Base-by-base conservation (phyloP, 2,113 vertebrate species). In the Cyphomyrus discorhynchus region DNA sequence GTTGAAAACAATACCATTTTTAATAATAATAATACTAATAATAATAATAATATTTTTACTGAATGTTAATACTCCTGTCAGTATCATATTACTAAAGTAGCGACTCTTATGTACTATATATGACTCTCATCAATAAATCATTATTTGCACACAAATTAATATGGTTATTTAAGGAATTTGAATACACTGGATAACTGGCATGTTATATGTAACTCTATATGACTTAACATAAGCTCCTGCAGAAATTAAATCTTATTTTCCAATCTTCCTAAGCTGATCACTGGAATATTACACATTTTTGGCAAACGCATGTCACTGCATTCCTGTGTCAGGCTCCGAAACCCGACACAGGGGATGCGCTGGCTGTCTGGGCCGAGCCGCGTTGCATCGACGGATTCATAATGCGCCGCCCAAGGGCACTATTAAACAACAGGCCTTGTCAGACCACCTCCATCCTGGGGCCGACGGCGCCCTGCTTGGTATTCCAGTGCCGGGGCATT, bases 91-190 rank as follows among this genome's bases (percentile, higher is more conserved):
- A 10, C 17, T 47, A 11, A 31, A 47, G 45, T 15, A 85, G n/a
- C 11, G 47, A 85, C 24, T 50, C 24, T n/a, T 11, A 10, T 10
- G 11, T 1, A 35, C 35, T 10, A 10, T 21, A 21, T 19, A 27
- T 74, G 80, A 46, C 80, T 21, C 17, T 8, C 11, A 17, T 52
- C 13, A 50, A 86, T 47, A 85, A 52, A 35, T n/a, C n/a, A 86
- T 86, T 86, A 52, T 86, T 35, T 86, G 85, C n/a, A 47, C n/a
- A n/a, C 46, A 85, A 86, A 86, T 77, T 7, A 77, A 39, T 39
- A 39, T 0, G 10, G 70, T 39, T 52, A 35, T 47, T 86, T 52
- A 86, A 31, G 27, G 24, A 52, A 86, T 86, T 53, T 10, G 52
- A 52, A 47, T 24, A n/a, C 27, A 15, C 21, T 10, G n/a, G 27